Base-by-base conservation (phyloP, 2,113 vertebrate genomes). In the Psittacula cyanocephala region DNA sequence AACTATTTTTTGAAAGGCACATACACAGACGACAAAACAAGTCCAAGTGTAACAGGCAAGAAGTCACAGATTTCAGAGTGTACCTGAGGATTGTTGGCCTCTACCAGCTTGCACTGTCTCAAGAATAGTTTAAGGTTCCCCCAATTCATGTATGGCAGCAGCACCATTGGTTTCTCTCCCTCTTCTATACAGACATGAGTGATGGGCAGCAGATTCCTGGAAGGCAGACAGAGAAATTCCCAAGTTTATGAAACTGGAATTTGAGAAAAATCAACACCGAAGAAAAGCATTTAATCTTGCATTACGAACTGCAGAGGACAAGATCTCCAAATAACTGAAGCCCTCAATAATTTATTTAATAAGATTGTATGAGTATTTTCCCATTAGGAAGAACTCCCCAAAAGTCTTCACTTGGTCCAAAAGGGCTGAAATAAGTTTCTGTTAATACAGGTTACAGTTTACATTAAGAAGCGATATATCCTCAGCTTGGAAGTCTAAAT, bases 11-110 rank as follows among this genome's bases (percentile, higher is more conserved):
- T 22, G 69, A 62, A 50, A 44, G 86, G 49, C 50, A 74, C 14
- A 29, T 19, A 33, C 13, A 39, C 35, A 39, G 71, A 17, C 44
- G 60, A 53, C 31, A 92, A 81, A 67, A 9, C n/a, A 52, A n/a
- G 17, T 3, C 5, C n/a, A 46, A 39, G 7, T 9, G 57, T 10
- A 22, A 35, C 1, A 28, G 52, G n/a, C 37, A 86, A n/a, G 9
- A 53, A 90, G n/a, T 4, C 37, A 47, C n/a, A 47, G 13, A 8
- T 31, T 55, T 20, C n/a, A 5, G 0, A 65, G 53, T 46, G 91
- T 97, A 99, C 99, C 99, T 99, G 99, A 75, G 99, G 99, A 94
- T 99, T 99, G 98, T 99, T 99, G 57, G 99, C 99, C 97, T 99
- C 99, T 19, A 99, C 99, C 93, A 99, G 96, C 97, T 99, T 99